Evolutionary conservation across 2,797 vertebrate genomes (phyloP), one percentile per base, ranked within the genome.

Genomic region (Trichosurus vulpecula): DNA sequence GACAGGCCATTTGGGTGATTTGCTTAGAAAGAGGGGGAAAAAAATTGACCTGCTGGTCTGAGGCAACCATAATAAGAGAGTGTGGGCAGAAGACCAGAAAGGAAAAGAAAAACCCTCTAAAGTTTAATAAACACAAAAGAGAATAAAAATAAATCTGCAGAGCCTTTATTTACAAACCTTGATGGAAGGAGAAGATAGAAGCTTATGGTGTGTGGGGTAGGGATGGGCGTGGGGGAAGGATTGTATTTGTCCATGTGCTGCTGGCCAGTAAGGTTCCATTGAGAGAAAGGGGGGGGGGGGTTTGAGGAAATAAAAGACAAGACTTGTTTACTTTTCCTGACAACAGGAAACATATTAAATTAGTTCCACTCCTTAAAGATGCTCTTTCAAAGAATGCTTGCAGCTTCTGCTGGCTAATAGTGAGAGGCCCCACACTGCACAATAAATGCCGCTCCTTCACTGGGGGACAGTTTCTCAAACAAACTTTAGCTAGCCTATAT

Each of bases 111-210:
- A 98, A 90, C 93, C 90, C 97, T 98, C 97, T 97, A 98, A 98
- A 97, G 98, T 98, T 99, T 98, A 98, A 98, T 99, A 99, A 99
- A 99, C 98, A 99, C 97, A 95, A 98, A 98, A 97, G 97, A 96
- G 98, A 99, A 98, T 99, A 98, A 99, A 99, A 99, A 99, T 99
- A 99, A 99, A 99, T 99, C 98, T 98, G 98, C 35, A 95, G 97
- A 98, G 98, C 96, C 96, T 98, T 98, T 98, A 98, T 99, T 98
- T 98, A 98, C 97, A 98, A 97, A 95, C 87, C 92, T 97, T 93
- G 96, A 97, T 98, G 97, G 97, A 98, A 98, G 96, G 97, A 97
- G 97, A 98, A 98, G 97, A 97, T 96, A 95, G 97, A 97, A 96
- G 97, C 74, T 97, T 96, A 97, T 96, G 96, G 97, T 96, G 96